Percentiles rank a stretch among this genome's conserved stretches.
These are phyloP conservation scores for Atta cephalotes DNA, from an alignment of 1,140 invertebrate species.

Conservation along the genomic window DNA sequence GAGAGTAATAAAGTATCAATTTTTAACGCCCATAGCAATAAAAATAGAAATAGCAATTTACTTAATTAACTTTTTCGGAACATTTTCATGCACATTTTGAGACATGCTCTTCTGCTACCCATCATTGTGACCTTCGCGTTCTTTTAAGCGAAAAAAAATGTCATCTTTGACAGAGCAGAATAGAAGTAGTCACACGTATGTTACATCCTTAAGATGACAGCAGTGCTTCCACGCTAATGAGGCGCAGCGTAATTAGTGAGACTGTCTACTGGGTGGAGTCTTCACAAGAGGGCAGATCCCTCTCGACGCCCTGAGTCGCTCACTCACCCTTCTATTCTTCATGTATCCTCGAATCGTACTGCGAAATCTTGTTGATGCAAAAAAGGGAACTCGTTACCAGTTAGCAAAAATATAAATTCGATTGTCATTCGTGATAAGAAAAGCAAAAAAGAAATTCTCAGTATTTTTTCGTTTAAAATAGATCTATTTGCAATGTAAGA, in stretches of 20 bases:
- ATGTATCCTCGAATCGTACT: constrained; percentile 66
- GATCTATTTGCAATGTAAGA: neutral
- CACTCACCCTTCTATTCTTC: constrained; percentile 63
- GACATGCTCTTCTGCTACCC: neutral
- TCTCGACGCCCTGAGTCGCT: constrained; percentile 72
- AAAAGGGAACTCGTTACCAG: constrained; percentile 52
- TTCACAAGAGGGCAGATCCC: constrained; percentile 71
- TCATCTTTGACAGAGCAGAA: constrained; percentile 75
- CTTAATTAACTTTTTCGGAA: constrained; percentile 14
- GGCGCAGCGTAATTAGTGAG: constrained; percentile 86
- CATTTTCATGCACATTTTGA: constrained; percentile 1
- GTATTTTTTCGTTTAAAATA: neutral
- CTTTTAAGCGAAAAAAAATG: constrained; percentile 65
- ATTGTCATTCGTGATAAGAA: constrained; percentile 14
- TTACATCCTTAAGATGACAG: constrained; percentile 73
- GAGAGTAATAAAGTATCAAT: neutral
- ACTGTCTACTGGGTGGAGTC: constrained; percentile 80
- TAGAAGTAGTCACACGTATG: constrained; percentile 73
- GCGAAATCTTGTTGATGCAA: constrained; percentile 59
- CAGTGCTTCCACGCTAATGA: constrained; percentile 83
- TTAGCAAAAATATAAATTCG: constrained; percentile 52
- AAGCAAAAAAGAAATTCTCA: neutral
- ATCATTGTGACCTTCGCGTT: neutral
- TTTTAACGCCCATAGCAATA: neutral
- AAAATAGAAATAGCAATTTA: constrained; percentile 20